Percentiles rank a stretch among this genome's conserved stretches.
Evolutionary conservation across 2,113 vertebrate species (phyloP).

Genomic region (Antechinus flavipes): DNA sequence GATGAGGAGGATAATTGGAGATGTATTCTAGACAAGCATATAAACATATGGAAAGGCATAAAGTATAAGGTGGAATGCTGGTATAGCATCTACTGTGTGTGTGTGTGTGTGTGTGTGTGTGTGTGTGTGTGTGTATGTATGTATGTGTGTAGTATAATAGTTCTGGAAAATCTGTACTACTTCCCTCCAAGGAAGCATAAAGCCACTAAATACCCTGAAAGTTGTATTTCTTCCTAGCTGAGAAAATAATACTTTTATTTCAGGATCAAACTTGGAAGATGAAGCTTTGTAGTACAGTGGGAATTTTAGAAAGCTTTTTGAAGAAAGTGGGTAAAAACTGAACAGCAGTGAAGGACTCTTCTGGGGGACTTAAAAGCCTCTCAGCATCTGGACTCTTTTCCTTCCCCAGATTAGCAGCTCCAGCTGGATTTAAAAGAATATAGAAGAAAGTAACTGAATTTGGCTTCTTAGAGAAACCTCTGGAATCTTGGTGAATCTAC

Average conservation of each 20-base stretch:
- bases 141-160: not conserved
- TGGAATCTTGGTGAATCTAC: not conserved
- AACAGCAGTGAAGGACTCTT: not conserved
- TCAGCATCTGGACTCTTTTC: not conserved
- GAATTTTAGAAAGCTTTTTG: not conserved
- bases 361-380: not conserved
- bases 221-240: not conserved
- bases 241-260: not conserved
- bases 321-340: not conserved
- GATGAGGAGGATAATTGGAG: not conserved
- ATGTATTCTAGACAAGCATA: not conserved
- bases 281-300: not conserved
- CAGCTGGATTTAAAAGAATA: not conserved
- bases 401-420: not conserved
- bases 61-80: not conserved
- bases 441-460: not conserved
- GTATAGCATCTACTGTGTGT: not conserved
- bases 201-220: not conserved
- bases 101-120: not conserved
- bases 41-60: not conserved
- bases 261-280: not conserved
- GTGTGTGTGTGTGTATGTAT: not conserved
- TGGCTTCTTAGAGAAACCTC: not conserved
- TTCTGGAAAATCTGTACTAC: not conserved
- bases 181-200: not conserved